Base-by-base conservation (phyloP, 2,113 vertebrate species). In the Nyctereutes procyonoides region DNA sequence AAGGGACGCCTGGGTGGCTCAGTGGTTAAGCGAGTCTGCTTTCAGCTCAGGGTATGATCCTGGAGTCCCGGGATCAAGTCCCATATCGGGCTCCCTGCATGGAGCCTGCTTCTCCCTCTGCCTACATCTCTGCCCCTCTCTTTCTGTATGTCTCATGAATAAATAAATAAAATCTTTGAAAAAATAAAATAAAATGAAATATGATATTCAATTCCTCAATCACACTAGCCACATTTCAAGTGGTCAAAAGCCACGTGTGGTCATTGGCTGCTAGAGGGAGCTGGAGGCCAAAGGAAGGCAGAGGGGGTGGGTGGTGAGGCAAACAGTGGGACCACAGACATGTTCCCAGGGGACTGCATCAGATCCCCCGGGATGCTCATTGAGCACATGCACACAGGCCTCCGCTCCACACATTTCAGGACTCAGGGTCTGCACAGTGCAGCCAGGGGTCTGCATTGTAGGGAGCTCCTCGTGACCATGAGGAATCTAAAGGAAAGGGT, bases 361-460 rank as follows among this genome's bases (percentile, higher is more conserved):
- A 1, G 43, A 8, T 2, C 19, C 90, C n/a, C 43, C 0, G 1
- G 76, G n/a, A 16, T 6, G 11, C 53, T 28, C 35, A 1, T 8
- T 20, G 6, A 0, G 9, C 26, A 48, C 0, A 5, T 1, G 15
- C 35, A 15, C 3, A 0, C n/a, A 22, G 38, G 90, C 19, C 28
- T 73, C 13, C 3, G 24, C 48, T 55, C 76, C 17, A 51, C 1
- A 22, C 32, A 38, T 14, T 14, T 56, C 32, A 30, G 28, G 35
- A 84, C 22, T 8, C 15, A 7, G 67, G 48, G 14, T 19, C 28
- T 28, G 6, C 28, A 58, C 67, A 11, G 60, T 10, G 24, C 22
- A 56, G 28, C 28, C 32, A 5, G 60, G n/a, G 55, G 12, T 65
- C 51, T 15, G 63, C 48, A 6, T 4, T 0, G 0, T 10, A 8